A percentile compares a stretch with the other conserved stretches of the same genome.
These are phyloP conservation scores for Sinocyclocheilus anophthalmus DNA, from an alignment of 2,113 vertebrate species.

Conservation along the genomic window DNA sequence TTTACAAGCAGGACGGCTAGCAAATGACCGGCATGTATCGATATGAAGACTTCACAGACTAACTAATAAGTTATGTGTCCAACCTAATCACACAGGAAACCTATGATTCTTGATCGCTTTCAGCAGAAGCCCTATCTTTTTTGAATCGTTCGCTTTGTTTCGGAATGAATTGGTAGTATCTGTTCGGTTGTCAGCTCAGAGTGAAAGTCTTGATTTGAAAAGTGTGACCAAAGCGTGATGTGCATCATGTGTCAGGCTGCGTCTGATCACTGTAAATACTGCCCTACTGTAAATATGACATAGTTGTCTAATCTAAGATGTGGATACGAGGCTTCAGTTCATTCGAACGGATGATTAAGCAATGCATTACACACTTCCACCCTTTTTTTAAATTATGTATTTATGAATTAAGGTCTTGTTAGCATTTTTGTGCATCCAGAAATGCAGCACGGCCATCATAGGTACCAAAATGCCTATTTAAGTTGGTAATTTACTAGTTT, in stretches of 20 bases:
- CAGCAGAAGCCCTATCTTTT: neutral
- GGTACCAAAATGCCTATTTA: neutral
- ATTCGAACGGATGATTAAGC: neutral
- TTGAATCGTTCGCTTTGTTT: neutral
- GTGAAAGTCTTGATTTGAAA: constrained; percentile 28
- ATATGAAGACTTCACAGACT: neutral
- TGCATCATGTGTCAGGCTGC: constrained; percentile 28
- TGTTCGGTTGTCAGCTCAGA: neutral
- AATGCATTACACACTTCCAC: neutral
- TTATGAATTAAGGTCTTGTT: neutral
- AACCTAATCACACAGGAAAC: too few species aligned
- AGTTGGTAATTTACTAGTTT: neutral
- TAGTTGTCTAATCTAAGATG: neutral
- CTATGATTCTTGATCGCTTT: neutral
- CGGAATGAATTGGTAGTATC: neutral
- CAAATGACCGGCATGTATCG: neutral
- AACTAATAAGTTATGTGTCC: neutral
- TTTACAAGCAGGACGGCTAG: neutral
- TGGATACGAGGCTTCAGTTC: too few species aligned
- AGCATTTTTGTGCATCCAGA: neutral
- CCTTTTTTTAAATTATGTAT: neutral
- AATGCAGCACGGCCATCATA: neutral
- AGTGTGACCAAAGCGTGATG: constrained; percentile 11
- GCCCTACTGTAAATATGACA: neutral
- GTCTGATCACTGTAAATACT: neutral